phyloP scores from a whole-genome alignment of 1,140 invertebrate species.

The Hermatobates lingyangjiaoensis region DNA sequence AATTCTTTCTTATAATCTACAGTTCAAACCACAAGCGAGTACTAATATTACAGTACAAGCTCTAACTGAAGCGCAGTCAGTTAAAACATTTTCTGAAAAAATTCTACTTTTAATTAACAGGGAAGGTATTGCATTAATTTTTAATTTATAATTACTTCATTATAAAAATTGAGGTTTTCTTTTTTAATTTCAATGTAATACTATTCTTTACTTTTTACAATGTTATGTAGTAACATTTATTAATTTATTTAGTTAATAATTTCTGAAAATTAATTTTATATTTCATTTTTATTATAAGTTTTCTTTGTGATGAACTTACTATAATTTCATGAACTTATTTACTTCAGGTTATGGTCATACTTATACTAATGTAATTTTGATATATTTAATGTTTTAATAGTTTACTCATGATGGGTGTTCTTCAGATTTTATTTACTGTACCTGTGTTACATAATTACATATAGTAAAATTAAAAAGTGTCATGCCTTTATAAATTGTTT shows the following conservation, averaged over 20 bases:
- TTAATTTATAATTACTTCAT: neutral
- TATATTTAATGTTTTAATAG: neutral
- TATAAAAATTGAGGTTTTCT: neutral
- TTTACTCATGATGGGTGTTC: neutral
- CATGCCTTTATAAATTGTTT: neutral
- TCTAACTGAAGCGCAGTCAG: slow-evolving; percentile 43
- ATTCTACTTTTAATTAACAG: slow-evolving; percentile 66
- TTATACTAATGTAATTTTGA: no score
- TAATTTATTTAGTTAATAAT: neutral
- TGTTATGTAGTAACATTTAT: neutral
- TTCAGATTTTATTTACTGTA: neutral
- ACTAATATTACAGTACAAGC: slow-evolving; percentile 49
- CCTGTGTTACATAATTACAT: neutral
- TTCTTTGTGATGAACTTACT: neutral
- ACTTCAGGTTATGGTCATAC: no score
- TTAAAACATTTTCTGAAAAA: slow-evolving; percentile 78
- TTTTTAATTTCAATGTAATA: neutral
- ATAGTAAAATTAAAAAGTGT: neutral
- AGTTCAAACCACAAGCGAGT: slow-evolving; percentile 44
- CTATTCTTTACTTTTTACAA: neutral
- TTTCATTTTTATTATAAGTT: neutral
- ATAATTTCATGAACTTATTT: no score
- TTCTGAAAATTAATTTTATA: neutral
- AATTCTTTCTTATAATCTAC: slow-evolving; percentile 71
- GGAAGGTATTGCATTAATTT: slow-evolving; percentile 43